Evolutionary conservation across 2,888 invertebrate genomes (phyloP), one percentile per base, ranked within the genome.

Genomic region (Laothoe populi): DNA sequence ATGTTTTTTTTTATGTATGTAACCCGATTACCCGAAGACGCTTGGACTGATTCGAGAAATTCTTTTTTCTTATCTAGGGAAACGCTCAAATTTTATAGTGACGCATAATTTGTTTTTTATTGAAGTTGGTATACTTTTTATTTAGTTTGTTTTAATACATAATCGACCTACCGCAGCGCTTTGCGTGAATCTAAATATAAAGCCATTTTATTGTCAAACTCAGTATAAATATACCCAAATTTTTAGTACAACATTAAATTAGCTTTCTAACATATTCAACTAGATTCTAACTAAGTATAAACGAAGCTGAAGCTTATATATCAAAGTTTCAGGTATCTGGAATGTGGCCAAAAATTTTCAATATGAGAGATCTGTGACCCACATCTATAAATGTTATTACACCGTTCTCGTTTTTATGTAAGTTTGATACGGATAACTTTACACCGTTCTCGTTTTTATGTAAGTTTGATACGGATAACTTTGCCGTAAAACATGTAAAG

Each of bases 311-410:
- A 53, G 53, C 35, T 19, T 19, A 35, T 35, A 53, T 53, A 35
- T 53, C 35, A 53, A 21, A 53, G 16, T 35, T 53, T 19, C 53
- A 53, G 53, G 53, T 53, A 53, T 11, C 53, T 53, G 53, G 53
- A 53, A 19, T 31, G 53, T 19, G 35, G 53, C 53, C 53, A 53
- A 53, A 53, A 53, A 53, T 31, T 35, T 53, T 53, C 53, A 53
- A 19, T 53, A 19, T 19, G 16, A 31, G 49, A 53, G 8, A 53
- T 10, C 31, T 53, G 35, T 35, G 53, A 35, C 53, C 53, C 53
- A 53, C 19, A 53, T 53, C 21, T 53, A 53, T 53, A 35, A 53
- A 53, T 53, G 31, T 35, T 21, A 53, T 49, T 53, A 53, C 19
- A 53, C 11, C 3, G 31, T 19, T n/a, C 11, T 10, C 4, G 16